Evolutionary conservation across 2,113 vertebrate genomes (phyloP).

Genomic region (Gopherus flavomarginatus): DNA sequence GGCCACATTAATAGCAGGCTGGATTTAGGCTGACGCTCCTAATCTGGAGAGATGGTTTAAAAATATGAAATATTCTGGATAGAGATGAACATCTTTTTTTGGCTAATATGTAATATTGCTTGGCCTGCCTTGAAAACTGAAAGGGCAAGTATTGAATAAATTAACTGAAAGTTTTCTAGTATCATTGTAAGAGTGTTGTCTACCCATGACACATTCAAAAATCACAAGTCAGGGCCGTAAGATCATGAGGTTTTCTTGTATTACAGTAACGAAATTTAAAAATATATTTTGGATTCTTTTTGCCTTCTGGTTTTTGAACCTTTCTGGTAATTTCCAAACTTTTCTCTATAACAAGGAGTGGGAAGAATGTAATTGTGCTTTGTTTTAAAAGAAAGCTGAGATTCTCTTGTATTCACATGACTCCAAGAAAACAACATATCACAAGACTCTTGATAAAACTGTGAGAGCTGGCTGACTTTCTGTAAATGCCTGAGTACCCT

Average conservation of each 20-base stretch:
- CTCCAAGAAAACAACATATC: neutral
- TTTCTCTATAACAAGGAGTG: neutral
- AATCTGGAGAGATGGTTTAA: constrained; percentile 34
- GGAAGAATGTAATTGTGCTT: neutral
- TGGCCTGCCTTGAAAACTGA: constrained; percentile 46
- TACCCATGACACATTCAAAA: neutral
- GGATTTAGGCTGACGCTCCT: neutral
- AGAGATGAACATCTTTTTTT: constrained; percentile 54
- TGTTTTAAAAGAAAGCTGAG: neutral
- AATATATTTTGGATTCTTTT: neutral
- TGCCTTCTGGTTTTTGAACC: neutral
- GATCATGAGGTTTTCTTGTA: neutral
- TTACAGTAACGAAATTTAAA: constrained; percentile 4
- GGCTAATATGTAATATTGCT: constrained; percentile 38
- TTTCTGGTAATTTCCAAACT: neutral
- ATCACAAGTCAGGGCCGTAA: neutral
- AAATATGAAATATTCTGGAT: constrained; percentile 52
- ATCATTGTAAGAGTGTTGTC: neutral
- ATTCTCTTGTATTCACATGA: neutral
- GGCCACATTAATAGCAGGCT: neutral
- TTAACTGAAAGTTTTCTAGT: constrained; percentile 25
- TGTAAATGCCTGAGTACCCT: neutral
- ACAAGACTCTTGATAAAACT: neutral
- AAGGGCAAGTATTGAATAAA: constrained; percentile 47
- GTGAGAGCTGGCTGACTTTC: neutral